These are phyloP conservation scores for Thalassarche chlororhynchos DNA, from an alignment of 2,113 vertebrate genomes.

Conservation along the genomic window DNA sequence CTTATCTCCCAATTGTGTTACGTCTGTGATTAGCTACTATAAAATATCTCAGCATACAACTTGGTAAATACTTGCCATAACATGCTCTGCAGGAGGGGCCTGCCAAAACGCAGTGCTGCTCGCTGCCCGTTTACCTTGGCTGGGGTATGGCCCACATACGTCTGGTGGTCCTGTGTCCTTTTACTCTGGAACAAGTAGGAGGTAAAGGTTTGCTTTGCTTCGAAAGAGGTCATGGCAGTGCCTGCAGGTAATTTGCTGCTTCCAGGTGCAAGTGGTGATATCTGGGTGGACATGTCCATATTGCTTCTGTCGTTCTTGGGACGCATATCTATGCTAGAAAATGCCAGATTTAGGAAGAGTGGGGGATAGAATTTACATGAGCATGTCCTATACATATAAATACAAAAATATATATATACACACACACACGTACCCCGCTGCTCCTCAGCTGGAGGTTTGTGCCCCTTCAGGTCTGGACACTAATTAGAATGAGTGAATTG, in stretches of 20 bases:
- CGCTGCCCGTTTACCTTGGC: background rate
- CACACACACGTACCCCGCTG: fast-evolving
- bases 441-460: background rate
- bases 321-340: background rate
- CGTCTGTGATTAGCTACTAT: background rate
- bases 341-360: background rate
- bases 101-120: background rate
- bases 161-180: background rate
- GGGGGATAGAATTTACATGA: background rate
- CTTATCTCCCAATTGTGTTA: background rate
- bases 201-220: background rate
- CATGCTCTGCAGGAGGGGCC: background rate
- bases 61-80: background rate
- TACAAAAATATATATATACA: fast-evolving
- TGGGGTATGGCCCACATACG: fast-evolving
- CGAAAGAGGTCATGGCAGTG: background rate
- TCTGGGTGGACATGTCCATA: background rate
- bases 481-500: background rate
- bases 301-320: background rate
- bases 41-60: background rate
- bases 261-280: background rate
- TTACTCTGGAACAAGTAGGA: background rate
- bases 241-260: background rate
- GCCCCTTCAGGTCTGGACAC: background rate
- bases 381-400: background rate